These are phyloP conservation scores for Drosophila eohydei DNA, from an alignment of 2,888 invertebrate genomes.

Conservation along the genomic window DNA sequence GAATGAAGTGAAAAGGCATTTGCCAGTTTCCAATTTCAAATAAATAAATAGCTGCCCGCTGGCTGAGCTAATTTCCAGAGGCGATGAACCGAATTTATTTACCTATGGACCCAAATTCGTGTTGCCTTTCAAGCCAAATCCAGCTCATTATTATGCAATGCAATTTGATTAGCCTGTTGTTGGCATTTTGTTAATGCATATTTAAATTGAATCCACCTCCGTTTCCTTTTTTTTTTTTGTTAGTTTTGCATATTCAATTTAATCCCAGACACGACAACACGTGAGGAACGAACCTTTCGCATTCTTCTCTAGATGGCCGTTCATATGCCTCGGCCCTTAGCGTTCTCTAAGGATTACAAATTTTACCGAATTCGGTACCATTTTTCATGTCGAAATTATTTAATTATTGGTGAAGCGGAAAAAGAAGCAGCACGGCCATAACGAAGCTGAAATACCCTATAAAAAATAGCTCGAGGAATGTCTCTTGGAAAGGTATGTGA, in stretches of 20 bases:
- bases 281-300: constrained; percentile 28
- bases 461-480: not conserved
- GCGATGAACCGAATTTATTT: constrained; percentile 27
- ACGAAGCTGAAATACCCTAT: constrained; percentile 1
- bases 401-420: constrained; percentile 61
- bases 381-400: constrained; percentile 68
- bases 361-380: constrained; percentile 41
- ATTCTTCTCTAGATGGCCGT: constrained; percentile 20
- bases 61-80: constrained; percentile 23
- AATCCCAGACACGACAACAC: constrained; percentile 25
- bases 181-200: constrained; percentile 36
- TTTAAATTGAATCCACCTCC: constrained; percentile 39
- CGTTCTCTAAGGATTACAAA: constrained; percentile 31
- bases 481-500: too few species aligned
- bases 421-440: constrained; percentile 17
- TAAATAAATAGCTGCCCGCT: constrained; percentile 36
- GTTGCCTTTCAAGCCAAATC: constrained; percentile 15
- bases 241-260: constrained; percentile 47
- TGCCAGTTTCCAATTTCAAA: constrained; percentile 59
- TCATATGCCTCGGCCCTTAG: constrained; percentile 8
- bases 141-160: constrained; percentile 35
- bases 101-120: constrained; percentile 18
- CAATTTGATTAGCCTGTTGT: constrained; percentile 55
- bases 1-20: constrained; percentile 11
- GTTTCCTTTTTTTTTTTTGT: constrained; percentile 1